A percentile compares a stretch with the other conserved stretches of the same genome.
Evolutionary conservation across 2,888 invertebrate genomes (phyloP).

Genomic region (Xiphydria camelus): DNA sequence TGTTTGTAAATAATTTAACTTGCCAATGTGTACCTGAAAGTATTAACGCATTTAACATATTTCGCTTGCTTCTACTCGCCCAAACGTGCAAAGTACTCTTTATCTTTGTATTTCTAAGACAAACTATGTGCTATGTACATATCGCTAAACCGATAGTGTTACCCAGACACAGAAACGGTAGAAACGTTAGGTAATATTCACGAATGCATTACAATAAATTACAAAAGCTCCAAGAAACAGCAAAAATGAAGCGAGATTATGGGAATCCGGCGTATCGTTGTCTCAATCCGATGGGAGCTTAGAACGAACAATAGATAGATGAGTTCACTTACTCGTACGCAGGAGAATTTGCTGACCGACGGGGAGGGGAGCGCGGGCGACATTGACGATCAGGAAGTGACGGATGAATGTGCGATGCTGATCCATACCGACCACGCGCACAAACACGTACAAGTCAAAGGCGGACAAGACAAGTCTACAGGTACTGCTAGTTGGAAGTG

Average conservation of each 20-base stretch:
- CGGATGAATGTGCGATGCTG: constrained; percentile 74
- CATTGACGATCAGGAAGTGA: constrained; percentile 65
- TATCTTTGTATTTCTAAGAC: too few relatives aligned
- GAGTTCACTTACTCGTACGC: constrained; percentile 36
- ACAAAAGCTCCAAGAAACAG: neutral
- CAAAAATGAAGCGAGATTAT: too few relatives aligned
- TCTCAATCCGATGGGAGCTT: too few relatives aligned
- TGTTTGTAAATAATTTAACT: too few relatives aligned
- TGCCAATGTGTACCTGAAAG: constrained; percentile 3
- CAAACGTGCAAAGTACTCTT: too few relatives aligned
- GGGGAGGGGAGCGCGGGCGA: constrained; percentile 65
- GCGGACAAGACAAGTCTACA: constrained; percentile 46
- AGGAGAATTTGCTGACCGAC: constrained; percentile 66
- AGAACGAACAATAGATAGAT: constrained; percentile 19
- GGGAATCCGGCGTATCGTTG: too few relatives aligned
- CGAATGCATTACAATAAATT: neutral
- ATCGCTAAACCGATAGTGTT: too few relatives aligned
- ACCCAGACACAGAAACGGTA: too few relatives aligned
- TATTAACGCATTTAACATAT: too few relatives aligned
- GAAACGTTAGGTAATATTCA: neutral
- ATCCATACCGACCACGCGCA: constrained; percentile 60
- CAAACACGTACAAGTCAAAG: constrained; percentile 47
- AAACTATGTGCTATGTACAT: too few relatives aligned
- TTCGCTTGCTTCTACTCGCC: neutral
- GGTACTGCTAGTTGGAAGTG: constrained; percentile 33